Evolutionary conservation across 2,888 invertebrate species (phyloP), one percentile per base, ranked within the genome.

Genomic region (Drosophila imparisetae): DNA sequence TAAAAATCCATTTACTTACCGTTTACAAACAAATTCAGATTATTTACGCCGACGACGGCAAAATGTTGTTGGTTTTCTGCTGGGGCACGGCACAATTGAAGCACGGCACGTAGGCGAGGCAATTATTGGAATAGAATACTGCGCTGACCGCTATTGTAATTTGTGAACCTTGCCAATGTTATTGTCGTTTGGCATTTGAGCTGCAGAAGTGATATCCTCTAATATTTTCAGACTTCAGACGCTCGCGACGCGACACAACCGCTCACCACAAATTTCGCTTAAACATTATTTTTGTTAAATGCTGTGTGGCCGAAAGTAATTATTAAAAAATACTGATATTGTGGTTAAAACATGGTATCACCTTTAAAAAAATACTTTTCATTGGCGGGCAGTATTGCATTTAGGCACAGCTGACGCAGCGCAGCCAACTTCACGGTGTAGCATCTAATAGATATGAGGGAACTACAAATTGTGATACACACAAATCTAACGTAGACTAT

Each of bases 241-340:
- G 66, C 8, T 42, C 78, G 72, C 81, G 64, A 58, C 78, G 61
- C 81, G 78, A 38, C 66, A 69, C 72, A 73, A 63, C 81, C 78
- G 48, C 21, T 45, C 62, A 40, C 61, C 29, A 63, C 62, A 57
- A 80, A 57, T 45, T 80, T 62, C n/a, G 42, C 54, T 72, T 77
- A 4, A 59, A 42, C 54, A 81, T 72, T 78, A 81, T 81, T 78
- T 80, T 59, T 66, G 65, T 61, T 34, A n/a, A 34, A 10, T 21
- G 13, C 24, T 54, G 40, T 72, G 66, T 62, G 48, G n/a, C 71
- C 64, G 32, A 18, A 21, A 27, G 7, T 7, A 2, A 11, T n/a
- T 11, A 30, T 3, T 27, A 1, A 55, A 48, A 66, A 55, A 55
- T 78, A 78, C 60, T 45, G 36, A 49, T 0, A 50, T 29, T 24